Percentiles rank a stretch among this genome's conserved stretches.
These are phyloP conservation scores for Hirudo medicinalis DNA, from an alignment of 1,140 invertebrate genomes.

Conservation along the genomic window DNA sequence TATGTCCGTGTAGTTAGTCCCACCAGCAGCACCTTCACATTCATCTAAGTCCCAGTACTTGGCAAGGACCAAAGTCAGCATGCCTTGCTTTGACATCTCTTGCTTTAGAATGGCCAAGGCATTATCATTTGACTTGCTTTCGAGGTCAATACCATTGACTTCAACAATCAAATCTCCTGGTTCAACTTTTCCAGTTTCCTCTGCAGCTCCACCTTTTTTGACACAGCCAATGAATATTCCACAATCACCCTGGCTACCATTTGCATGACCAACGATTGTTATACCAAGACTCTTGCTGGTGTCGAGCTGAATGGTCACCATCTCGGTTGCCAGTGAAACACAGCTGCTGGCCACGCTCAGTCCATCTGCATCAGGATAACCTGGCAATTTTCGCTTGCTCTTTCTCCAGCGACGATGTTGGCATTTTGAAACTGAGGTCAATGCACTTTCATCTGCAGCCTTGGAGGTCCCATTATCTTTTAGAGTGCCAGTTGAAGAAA, in stretches of 20 bases:
- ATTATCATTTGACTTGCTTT: slow-evolving; percentile 37
- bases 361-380: too few relatives aligned
- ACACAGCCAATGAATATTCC: slow-evolving; percentile 95
- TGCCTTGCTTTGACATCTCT: slow-evolving; percentile 18
- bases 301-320: slow-evolving; percentile 64
- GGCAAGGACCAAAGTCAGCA: not conserved
- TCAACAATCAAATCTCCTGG: slow-evolving; percentile 96
- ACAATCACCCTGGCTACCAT: slow-evolving; percentile 54
- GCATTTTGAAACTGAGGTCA: slow-evolving; percentile 1
- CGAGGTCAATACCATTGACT: slow-evolving; percentile 82
- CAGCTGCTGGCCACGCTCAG: not conserved
- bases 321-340: slow-evolving; percentile 11
- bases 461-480: not conserved
- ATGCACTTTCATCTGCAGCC: slow-evolving; percentile 1
- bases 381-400: not conserved
- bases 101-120: slow-evolving; percentile 26
- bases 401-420: not conserved
- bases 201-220: slow-evolving; percentile 71
- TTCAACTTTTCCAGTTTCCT: slow-evolving; percentile 77
- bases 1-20: not conserved
- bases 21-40: not conserved
- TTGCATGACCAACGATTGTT: slow-evolving; percentile 69
- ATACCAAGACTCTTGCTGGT: slow-evolving; percentile 57
- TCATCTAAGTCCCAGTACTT: slow-evolving; percentile 12
- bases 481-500: not conserved